Base-by-base conservation (phyloP, 1,140 invertebrate species). In the Muscidifurax raptorellus region DNA sequence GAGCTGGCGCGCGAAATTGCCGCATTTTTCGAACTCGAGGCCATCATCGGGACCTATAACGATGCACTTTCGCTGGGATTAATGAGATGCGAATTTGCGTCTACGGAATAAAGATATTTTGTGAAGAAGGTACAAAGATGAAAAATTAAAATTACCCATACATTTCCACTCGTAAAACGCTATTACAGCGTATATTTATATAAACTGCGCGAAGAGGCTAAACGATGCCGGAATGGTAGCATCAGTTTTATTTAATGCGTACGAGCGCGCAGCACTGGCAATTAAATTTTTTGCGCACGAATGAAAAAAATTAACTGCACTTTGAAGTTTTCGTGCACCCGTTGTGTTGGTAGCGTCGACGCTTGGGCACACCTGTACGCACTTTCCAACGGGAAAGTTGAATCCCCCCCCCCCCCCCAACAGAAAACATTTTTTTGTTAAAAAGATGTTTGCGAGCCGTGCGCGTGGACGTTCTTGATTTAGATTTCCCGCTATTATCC, bases 221-320 rank as follows among this genome's bases (percentile, higher is more conserved):
- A 40, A 32, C 66, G 27, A 59, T 59, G 52, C 52, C 12, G 7
- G 27, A 27, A 36, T 15, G 66, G 13, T 81, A 22, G 27, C 40
- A 85, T 85, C 59, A 82, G 59, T 85, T 78, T 82, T 85, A 85
- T 82, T 78, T 85, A 85, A 85, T 82, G 72, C 9, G 27, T 32
- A 44, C 64, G 10, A 7, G 18, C 52, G 80, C 64, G 76, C 59
- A 40, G 79, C 81, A 78, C 30, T 40, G 25, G 80, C 84, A 85
- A 82, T 85, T 85, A 82, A 82, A 82, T 85, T 85, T 85, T 85
- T 85, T 82, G 66, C 66, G 25, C 75, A 40, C 5, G n/a, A 47
- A 5, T 9, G 66, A 79, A 72, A 85, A 80, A 82, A 85, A 85
- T 79, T 78, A 72, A 72, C 59, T 36, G 64, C 47, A 82, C 80